Percentiles rank a stretch among this genome's conserved stretches.
Evolutionary conservation across 2,797 vertebrate species (phyloP).

Genomic region (Betta splendens): DNA sequence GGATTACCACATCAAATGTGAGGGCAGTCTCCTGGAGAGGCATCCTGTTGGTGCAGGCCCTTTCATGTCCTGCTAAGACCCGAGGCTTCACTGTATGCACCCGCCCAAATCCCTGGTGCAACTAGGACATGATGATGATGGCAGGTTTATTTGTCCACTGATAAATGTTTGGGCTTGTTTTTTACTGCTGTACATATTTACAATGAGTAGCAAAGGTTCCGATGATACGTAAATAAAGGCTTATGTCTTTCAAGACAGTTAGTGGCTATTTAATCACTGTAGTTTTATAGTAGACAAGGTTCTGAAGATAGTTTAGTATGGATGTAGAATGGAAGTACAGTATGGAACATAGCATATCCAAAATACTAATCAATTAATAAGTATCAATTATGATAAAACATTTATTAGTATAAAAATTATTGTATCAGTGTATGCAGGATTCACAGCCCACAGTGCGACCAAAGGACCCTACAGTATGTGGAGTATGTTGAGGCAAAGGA

Average conservation of each 20-base stretch:
- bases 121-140: slow-evolving; percentile 36
- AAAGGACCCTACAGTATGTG: too few species aligned
- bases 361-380: too few species aligned
- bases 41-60: slow-evolving; percentile 59
- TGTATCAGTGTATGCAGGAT: slow-evolving; percentile 3
- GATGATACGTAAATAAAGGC: slow-evolving; percentile 10
- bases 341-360: too few species aligned
- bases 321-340: too few species aligned
- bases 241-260: not conserved
- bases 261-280: not conserved
- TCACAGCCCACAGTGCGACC: not conserved
- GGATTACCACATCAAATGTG: slow-evolving; percentile 77
- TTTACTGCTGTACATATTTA: not conserved
- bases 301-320: too few species aligned
- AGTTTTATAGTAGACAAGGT: not conserved
- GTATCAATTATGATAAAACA: too few species aligned
- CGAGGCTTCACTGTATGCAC: slow-evolving; percentile 46
- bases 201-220: not conserved
- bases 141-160: not conserved
- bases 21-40: slow-evolving; percentile 70
- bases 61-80: slow-evolving; percentile 71
- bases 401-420: too few species aligned
- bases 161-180: slow-evolving; percentile 1
- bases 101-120: slow-evolving; percentile 45
- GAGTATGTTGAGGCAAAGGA: not conserved